Conservation (phyloP, 2,797 vertebrate species). For the Centropyge bicolor region DNA sequence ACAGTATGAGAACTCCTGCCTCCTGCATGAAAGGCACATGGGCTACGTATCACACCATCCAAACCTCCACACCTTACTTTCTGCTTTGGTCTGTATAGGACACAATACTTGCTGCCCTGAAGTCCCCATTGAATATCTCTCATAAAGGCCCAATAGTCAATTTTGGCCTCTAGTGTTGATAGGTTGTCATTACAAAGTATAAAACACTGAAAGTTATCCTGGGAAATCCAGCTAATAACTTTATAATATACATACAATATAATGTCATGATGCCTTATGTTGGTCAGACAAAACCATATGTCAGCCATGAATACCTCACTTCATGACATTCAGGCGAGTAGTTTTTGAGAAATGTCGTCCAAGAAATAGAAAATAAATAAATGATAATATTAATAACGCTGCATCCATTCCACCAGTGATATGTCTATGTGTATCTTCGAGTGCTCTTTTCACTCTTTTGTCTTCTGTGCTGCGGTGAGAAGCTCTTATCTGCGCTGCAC, state of each 20-base stretch:
- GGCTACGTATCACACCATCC: background rate
- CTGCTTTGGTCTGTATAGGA: background rate
- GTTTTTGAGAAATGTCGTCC: background rate
- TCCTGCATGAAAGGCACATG: background rate
- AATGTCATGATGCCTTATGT: background rate
- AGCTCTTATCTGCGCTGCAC: conserved; percentile 68
- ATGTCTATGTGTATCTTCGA: conserved; percentile 30
- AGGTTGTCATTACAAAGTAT: background rate
- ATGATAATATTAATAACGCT: background rate
- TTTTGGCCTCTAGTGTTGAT: background rate
- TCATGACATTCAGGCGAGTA: background rate
- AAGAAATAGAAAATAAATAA: background rate
- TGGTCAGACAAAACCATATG: background rate
- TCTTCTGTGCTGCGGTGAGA: conserved; percentile 32
- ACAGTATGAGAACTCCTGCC: background rate
- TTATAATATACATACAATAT: background rate
- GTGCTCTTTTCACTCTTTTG: conserved; percentile 28
- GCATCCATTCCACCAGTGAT: background rate
- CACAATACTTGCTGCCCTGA: background rate
- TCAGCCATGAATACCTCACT: background rate
- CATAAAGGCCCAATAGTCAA: background rate
- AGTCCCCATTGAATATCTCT: background rate
- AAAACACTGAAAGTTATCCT: background rate
- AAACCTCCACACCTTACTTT: background rate
- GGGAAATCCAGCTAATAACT: background rate